phyloP scores from a whole-genome alignment of 2,888 invertebrate species.

The Tenthredo scrophulariae region DNA sequence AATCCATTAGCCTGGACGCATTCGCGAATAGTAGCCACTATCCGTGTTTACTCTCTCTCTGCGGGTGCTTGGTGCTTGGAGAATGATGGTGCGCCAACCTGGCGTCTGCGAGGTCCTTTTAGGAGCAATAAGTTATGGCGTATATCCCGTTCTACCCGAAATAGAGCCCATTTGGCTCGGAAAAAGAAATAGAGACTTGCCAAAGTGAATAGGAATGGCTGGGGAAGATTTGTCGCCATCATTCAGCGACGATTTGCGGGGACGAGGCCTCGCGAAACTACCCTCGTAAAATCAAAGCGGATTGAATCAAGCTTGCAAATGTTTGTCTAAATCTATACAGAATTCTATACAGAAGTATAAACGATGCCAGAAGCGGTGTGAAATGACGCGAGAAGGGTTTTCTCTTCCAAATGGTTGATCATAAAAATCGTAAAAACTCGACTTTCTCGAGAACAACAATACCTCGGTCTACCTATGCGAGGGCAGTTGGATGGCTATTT shows the following conservation, averaged over 20 bases:
- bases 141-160: background rate
- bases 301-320: background rate
- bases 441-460: background rate
- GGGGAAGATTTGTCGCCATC: background rate
- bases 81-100: background rate
- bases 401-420: background rate
- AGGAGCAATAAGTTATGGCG: background rate
- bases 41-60: background rate
- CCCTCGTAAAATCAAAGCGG: slow-evolving; percentile 15
- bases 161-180: background rate
- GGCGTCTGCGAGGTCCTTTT: background rate
- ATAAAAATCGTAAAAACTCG: background rate
- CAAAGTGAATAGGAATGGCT: background rate
- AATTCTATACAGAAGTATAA: background rate
- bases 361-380: background rate
- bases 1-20: background rate
- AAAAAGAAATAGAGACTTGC: background rate
- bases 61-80: slow-evolving; percentile 7
- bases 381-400: background rate
- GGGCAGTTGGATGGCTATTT: background rate
- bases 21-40: background rate
- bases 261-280: background rate
- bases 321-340: background rate
- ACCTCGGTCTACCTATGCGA: background rate
- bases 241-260: background rate